These are phyloP conservation scores for Limnephilus auricula DNA, from an alignment of 2,888 invertebrate species.

Conservation along the genomic window DNA sequence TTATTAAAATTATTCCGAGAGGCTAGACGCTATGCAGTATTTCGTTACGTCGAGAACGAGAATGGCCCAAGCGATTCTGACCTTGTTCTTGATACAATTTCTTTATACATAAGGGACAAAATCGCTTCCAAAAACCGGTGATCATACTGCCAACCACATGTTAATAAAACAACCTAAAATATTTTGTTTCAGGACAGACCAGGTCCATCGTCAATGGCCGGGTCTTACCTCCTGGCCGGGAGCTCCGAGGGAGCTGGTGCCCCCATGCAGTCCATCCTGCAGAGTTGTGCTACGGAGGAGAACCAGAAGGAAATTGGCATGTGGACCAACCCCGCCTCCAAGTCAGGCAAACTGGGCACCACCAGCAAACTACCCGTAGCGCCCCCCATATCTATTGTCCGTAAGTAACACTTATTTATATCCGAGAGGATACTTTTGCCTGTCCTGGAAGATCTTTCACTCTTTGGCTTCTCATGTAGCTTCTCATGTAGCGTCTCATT, in stretches of 20 bases:
- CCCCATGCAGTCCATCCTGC: slow-evolving; percentile 71
- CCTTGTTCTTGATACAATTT: no score
- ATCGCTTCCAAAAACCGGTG: no score
- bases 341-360: slow-evolving; percentile 66
- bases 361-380: slow-evolving; percentile 69
- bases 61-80: no score
- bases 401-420: slow-evolving; percentile 67
- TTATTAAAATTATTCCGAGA: no score
- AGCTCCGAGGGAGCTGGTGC: slow-evolving; percentile 28
- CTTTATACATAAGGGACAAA: no score
- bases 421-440: background rate
- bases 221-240: slow-evolving; percentile 16
- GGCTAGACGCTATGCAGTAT: no score
- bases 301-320: slow-evolving; percentile 77
- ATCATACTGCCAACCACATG: no score
- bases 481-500: no score
- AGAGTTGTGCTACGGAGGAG: slow-evolving; percentile 74
- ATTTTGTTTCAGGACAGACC: slow-evolving; percentile 71
- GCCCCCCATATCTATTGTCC: slow-evolving; percentile 74
- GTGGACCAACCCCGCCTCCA: slow-evolving; percentile 77
- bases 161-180: no score
- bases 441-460: background rate
- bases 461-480: no score
- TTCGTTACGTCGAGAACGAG: no score
- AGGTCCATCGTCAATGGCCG: slow-evolving; percentile 70